A percentile compares a stretch with the other conserved stretches of the same genome.
Conservation (phyloP, 2,113 vertebrate genomes). For the Orientallactaga bullata region DNA sequence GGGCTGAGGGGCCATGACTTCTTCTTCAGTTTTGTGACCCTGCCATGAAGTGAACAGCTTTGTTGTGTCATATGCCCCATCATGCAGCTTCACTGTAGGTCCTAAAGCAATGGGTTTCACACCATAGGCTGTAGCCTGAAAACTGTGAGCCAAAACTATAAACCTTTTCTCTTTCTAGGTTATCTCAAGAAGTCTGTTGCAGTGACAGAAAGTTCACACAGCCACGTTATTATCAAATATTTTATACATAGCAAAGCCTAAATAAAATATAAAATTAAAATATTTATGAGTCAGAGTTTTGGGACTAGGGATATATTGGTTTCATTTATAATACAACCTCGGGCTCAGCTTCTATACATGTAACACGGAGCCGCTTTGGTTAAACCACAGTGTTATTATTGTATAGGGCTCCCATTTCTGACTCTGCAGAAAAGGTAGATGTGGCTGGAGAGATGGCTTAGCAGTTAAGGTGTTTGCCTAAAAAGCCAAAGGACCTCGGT, state of each 20-base stretch:
- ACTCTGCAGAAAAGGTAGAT: slow-evolving; percentile 37
- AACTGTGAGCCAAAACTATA: neutral
- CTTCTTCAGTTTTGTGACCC: neutral
- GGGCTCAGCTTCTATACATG: neutral
- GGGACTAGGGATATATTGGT: neutral
- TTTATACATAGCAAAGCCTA: slow-evolving; percentile 34
- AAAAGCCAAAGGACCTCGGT: too few species aligned
- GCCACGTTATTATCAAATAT: neutral
- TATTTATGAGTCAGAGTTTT: slow-evolving; percentile 37
- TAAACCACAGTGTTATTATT: neutral
- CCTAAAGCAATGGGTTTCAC: neutral
- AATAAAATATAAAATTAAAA: slow-evolving; percentile 50
- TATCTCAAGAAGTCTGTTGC: neutral
- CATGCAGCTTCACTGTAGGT: neutral
- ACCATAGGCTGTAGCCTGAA: neutral
- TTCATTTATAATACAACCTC: neutral
- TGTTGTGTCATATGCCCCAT: neutral
- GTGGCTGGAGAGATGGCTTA: too few species aligned
- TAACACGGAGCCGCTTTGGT: neutral
- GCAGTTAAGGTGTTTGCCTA: too few species aligned
- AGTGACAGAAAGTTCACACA: neutral
- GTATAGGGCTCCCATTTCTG: neutral
- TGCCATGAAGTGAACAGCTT: neutral
- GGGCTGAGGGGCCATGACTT: too few species aligned
- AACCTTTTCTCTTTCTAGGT: neutral